A percentile compares a stretch with the other conserved stretches of the same genome.
Evolutionary conservation across 92 coral and sea anemone genomes (phyloP).

Genomic region (Pocillopora meandrina): DNA sequence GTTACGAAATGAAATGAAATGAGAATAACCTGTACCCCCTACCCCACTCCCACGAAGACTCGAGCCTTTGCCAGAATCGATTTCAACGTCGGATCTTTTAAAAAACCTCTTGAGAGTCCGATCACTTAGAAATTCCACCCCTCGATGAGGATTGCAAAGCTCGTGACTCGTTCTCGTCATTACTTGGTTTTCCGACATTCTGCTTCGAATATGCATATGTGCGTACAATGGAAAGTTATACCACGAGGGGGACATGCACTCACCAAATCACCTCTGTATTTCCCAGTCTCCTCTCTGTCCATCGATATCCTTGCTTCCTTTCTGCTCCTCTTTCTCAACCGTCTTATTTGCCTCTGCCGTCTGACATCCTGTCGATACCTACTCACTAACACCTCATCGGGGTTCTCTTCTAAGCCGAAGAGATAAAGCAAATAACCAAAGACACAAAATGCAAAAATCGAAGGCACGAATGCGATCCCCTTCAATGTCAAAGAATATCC

Average conservation of each 20-base stretch:
- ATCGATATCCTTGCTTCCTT: conserved; percentile 23
- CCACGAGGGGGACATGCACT: neutral
- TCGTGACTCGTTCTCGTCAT: no score
- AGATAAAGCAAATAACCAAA: conserved; percentile 86
- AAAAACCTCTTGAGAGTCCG: no score
- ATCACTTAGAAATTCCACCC: no score
- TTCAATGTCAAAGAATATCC: conserved; percentile 79
- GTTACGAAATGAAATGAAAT: no score
- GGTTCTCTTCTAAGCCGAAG: conserved; percentile 84
- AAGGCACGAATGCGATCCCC: conserved; percentile 80
- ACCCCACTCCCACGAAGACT: no score
- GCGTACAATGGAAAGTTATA: neutral
- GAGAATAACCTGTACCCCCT: no score
- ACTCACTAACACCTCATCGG: conserved; percentile 82
- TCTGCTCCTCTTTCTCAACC: conserved; percentile 48
- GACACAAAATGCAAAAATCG: conserved; percentile 71
- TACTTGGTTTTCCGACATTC: no score
- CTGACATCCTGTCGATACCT: conserved; percentile 75
- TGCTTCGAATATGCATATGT: neutral
- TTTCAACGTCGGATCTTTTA: no score
- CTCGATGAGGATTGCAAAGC: no score
- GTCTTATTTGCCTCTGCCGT: conserved; percentile 67
- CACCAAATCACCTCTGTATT: conserved; percentile 36
- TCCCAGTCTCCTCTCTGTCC: conserved; percentile 17
- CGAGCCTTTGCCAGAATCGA: no score